Evolutionary conservation across 2,888 invertebrate genomes (phyloP), one percentile per base, ranked within the genome.

Genomic region (Synanthedon andrenaeformis): DNA sequence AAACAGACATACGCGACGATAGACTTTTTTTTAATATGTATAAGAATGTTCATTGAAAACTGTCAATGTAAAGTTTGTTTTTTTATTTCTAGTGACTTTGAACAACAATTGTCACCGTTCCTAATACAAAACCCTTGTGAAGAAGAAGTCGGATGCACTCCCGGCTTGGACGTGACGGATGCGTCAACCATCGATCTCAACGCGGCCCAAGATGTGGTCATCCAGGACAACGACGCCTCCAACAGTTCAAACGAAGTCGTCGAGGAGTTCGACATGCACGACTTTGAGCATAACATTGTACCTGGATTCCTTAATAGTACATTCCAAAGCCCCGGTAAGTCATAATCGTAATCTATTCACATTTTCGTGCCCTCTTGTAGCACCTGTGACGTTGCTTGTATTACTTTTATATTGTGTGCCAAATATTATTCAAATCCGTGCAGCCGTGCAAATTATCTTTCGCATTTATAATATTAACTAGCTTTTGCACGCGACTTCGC

Each of bases 31-130:
- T 23, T 23, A 23, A 23, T 23, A 23, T 23, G 23, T 23, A 23
- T 4, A 2, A 23, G 23, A 23, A 23, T 28, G 8, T 8, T 28
- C 2, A 1, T 28, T 28, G 6, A 28, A 28, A 35, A 35, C 35
- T 35, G 10, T 35, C 8, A 35, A 2, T 8, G 10, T 10, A 35
- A 35, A 10, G 8, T 35, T 35, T 35, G 35, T 35, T 10, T 35
- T 10, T 35, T 35, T 35, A 35, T 35, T 35, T 35, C 35, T 69
- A 86, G 86, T 55, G 85, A 88, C 66, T 85, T 87, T 71, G 91
- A 91, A 60, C 90, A 90, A 58, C 88, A 90, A 60, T 70, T 90
- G 41, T 90, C 90, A 3, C 91, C 91, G 8, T 80, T 85, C 71
- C 77, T 87, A 52, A 87, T 87, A 54, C 87, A 85, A 56, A 85